Evolutionary conservation across 2,797 vertebrate species (phyloP), one percentile per base, ranked within the genome.

Genomic region (Eospalax fontanierii): DNA sequence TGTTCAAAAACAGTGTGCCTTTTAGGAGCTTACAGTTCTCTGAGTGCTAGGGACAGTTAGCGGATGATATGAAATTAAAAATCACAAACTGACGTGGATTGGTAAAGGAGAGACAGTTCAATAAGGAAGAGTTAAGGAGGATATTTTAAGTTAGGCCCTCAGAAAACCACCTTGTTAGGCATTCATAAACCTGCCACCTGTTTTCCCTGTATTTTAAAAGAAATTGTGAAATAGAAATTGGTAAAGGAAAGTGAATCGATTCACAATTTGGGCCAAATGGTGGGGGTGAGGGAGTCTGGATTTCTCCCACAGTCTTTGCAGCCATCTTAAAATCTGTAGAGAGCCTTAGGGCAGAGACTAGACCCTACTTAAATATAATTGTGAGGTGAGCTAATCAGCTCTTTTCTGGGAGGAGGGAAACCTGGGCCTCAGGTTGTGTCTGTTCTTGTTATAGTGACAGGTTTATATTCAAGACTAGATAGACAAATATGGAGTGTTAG

Each of bases 1-100:
- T 76, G 19, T 89, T 93, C 24, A 46, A 30, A 90, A 95, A 57
- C 61, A 59, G 59, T 75, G 43, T 82, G 18, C 9, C 40, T 83
- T 93, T 57, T 73, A 11, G 61, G 70, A 87, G 15, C 26, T 89
- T 95, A 63, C 0, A 43, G 43, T 94, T 83, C 79, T 74, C 71
- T 93, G 75, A 26, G 21, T 81, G 35, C 78, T 87, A 50, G 3
- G 68, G 66, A 28, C 61, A 81, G 70, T 89, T 90, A 88, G 24
- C 57, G 66, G n/a, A 91, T 70, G n/a, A 33, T 85, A 33, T 11
- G 19, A 89, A 57, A 85, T 71, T 92, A 87, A 28, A 74, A 63
- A 61, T 97, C 93, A 46, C n/a, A n/a, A n/a, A n/a, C n/a, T 74
- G n/a, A 50, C 83, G 74, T 54, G 85, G 75, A 57, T 54, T 94